These are phyloP conservation scores for Picus viridis DNA, from an alignment of 2,797 vertebrate species.

Conservation along the genomic window DNA sequence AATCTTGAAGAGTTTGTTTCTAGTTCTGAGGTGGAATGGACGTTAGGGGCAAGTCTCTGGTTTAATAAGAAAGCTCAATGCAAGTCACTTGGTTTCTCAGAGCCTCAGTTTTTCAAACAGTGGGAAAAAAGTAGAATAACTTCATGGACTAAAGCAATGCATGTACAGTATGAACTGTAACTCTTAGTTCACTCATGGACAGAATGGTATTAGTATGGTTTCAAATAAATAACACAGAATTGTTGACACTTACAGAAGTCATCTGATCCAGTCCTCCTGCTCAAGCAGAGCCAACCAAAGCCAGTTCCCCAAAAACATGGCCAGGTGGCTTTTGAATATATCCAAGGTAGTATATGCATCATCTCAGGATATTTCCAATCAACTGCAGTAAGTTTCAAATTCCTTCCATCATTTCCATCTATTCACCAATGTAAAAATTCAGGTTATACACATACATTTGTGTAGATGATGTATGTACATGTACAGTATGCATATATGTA, in stretches of 20 bases:
- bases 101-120: neutral
- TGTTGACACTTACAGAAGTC: neutral
- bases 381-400: neutral
- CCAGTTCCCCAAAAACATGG: accelerated
- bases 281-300: neutral
- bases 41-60: neutral
- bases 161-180: neutral
- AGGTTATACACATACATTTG: neutral
- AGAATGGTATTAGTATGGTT: neutral
- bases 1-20: neutral
- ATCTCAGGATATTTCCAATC: neutral
- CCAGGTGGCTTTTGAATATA: neutral
- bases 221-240: neutral
- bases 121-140: neutral
- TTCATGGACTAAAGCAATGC: neutral
- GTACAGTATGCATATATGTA: neutral
- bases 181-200: neutral
- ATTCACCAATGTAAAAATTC: neutral
- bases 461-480: neutral
- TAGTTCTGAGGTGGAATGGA: neutral
- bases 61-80: neutral
- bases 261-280: neutral
- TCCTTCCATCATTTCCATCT: slow-evolving; percentile 17
- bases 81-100: neutral
- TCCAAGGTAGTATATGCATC: neutral